Base-by-base conservation (phyloP, 2,888 invertebrate species). In the Prenolepis imparis region DNA sequence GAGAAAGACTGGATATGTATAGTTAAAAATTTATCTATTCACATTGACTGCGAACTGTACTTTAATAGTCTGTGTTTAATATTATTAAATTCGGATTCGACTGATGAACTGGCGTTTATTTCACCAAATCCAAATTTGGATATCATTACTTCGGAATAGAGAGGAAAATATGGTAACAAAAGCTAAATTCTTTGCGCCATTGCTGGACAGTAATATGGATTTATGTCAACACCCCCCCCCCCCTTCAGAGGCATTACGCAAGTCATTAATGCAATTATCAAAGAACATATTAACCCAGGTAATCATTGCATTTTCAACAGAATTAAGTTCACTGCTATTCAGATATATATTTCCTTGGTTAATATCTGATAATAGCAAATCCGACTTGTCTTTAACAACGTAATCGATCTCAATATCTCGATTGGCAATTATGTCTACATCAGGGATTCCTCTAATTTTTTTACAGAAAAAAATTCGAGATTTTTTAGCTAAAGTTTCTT, bases 121-220 rank as follows among this genome's bases (percentile, higher is more conserved):
- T 52, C 15, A 15, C 52, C 68, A 36, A 44, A 55, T 36, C 52
- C 68, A 70, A 70, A 70, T 70, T 15, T 55, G 2, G n/a, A n/a
- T 36, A 48, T 52, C 32, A 52, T 68, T 5, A 68, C 0, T 70
- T 15, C 57, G 8, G 52, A 55, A 1, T 32, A 68, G 21, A 39
- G 4, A 1, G 55, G 36, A 39, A 55, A 55, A 39, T 68, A 52
- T 55, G 52, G 36, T 70, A 70, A 55, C 4, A 70, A 55, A 1
- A 9, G 9, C 39, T 70, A 55, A 55, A 70, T 36, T 70, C 55
- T 55, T 55, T 70, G n/a, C 21, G 8, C 52, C 32, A 68, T 67
- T 67, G 24, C 67, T 67, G 44, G 36, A 48, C 11, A 52, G 9
- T 70, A 70, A 70, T 70, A 70, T 12, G 55, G 70, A 55, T 70